phyloP scores from a whole-genome alignment of 2,888 invertebrate genomes.

The Synanthedon myopaeformis region DNA sequence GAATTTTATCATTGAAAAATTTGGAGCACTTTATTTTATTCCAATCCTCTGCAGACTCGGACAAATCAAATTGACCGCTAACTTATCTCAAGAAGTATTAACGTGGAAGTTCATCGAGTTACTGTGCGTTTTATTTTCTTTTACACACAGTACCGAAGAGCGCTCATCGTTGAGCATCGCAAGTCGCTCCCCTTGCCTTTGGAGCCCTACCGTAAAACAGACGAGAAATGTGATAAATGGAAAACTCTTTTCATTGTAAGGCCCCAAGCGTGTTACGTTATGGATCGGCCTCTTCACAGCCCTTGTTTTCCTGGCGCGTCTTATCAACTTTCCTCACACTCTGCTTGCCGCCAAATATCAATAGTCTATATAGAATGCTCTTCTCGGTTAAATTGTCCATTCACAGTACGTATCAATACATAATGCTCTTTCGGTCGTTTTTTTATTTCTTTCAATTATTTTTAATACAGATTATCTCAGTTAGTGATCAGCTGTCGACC shows the following conservation, averaged over 20 bases:
- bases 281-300: conserved; percentile 43
- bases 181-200: conserved; percentile 45
- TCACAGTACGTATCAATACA: too few relatives aligned
- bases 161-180: conserved; percentile 47
- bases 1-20: too few relatives aligned
- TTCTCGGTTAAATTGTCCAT: background rate
- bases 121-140: conserved; percentile 61
- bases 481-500: too few relatives aligned
- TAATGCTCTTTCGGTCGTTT: too few relatives aligned
- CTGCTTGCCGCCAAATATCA: conserved; percentile 57
- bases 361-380: conserved; percentile 15
- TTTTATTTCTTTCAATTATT: too few relatives aligned
- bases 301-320: conserved; percentile 41
- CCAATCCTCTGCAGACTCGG: conserved; percentile 3
- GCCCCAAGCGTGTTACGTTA: conserved; percentile 56
- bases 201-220: conserved; percentile 66
- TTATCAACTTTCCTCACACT: conserved; percentile 64
- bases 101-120: conserved; percentile 51
- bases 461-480: background rate
- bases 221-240: conserved; percentile 70
- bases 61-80: conserved; percentile 25
- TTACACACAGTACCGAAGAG: conserved; percentile 43
- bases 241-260: conserved; percentile 64
- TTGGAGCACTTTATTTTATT: too few relatives aligned
- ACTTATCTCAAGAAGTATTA: conserved; percentile 32